Conservation (phyloP, 2,113 vertebrate species). For the Zosterops japonicus region DNA sequence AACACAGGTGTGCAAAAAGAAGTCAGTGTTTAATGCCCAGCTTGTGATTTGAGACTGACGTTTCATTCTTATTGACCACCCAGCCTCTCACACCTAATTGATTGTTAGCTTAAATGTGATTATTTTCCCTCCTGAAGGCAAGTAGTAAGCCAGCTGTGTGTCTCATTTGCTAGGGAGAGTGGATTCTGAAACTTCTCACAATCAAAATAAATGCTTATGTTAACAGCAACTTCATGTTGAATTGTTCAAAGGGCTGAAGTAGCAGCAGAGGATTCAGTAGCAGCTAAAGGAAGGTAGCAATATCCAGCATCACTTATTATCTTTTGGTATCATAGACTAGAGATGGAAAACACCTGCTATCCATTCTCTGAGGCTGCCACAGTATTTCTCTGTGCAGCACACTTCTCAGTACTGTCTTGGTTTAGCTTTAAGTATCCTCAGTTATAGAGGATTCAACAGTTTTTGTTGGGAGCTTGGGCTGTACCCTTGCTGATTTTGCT, state of each 20-base stretch:
- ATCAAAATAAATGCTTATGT: not conserved
- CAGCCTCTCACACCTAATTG: conserved; percentile 24
- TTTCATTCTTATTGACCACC: not conserved
- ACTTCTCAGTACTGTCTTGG: not conserved
- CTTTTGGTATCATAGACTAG: not conserved
- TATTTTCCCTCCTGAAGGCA: conserved; percentile 20
- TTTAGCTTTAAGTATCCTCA: not conserved
- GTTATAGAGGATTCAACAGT: not conserved
- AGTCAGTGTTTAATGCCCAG: not conserved
- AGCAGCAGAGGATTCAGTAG: not conserved
- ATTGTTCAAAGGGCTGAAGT: not conserved
- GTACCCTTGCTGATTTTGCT: not conserved
- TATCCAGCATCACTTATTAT: not conserved
- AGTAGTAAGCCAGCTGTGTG: not conserved
- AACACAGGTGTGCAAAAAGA: conserved; percentile 12
- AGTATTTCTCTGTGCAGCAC: not conserved
- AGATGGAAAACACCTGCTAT: not conserved
- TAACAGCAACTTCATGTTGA: not conserved
- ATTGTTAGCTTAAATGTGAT: conserved; percentile 2
- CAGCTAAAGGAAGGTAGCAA: not conserved
- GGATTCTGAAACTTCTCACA: not conserved
- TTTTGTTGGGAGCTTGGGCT: not conserved
- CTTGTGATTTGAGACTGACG: not conserved
- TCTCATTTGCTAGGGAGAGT: not conserved
- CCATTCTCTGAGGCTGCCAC: not conserved